phyloP scores from a whole-genome alignment of 1,140 invertebrate genomes.

The Chrysopa pallens region DNA sequence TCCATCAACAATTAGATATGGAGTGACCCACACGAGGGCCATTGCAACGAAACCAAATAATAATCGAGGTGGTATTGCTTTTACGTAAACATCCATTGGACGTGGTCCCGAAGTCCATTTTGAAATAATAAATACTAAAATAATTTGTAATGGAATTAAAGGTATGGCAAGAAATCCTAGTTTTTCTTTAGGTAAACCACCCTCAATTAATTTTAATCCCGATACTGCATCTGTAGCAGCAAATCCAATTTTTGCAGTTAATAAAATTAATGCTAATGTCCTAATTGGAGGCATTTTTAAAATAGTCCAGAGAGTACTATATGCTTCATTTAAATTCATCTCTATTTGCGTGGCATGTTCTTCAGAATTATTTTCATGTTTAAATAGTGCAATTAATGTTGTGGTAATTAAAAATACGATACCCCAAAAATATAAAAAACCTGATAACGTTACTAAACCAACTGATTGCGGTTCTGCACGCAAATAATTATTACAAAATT shows the following conservation, averaged over 20 bases:
- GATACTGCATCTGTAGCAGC: conserved; percentile 91
- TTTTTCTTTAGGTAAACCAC: conserved; percentile 88
- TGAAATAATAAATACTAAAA: conserved; percentile 73
- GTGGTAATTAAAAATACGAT: conserved; percentile 81
- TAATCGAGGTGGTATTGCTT: conserved; percentile 76
- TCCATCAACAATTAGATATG: conserved; percentile 36
- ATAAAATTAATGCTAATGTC: conserved; percentile 56
- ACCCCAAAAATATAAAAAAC: conserved; percentile 92
- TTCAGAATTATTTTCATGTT: conserved; percentile 50
- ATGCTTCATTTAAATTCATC: conserved; percentile 59
- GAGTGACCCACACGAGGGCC: conserved; percentile 68
- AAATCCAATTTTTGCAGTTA: conserved; percentile 93
- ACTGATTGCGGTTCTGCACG: conserved; percentile 45
- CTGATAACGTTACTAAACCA: conserved; percentile 72
- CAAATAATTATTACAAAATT: conserved; percentile 91
- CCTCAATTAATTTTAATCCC: conserved; percentile 84
- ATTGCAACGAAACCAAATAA: conserved; percentile 71
- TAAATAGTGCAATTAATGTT: conserved; percentile 75
- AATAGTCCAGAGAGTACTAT: conserved; percentile 68
- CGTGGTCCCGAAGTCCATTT: conserved; percentile 42
- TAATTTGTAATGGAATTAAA: conserved; percentile 84
- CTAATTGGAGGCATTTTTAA: conserved; percentile 67
- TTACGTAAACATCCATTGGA: conserved; percentile 78
- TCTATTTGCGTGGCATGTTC: conserved; percentile 26
- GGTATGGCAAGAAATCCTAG: conserved; percentile 83